Conservation (phyloP, 2,113 vertebrate genomes). For the Calidris pygmaea region DNA sequence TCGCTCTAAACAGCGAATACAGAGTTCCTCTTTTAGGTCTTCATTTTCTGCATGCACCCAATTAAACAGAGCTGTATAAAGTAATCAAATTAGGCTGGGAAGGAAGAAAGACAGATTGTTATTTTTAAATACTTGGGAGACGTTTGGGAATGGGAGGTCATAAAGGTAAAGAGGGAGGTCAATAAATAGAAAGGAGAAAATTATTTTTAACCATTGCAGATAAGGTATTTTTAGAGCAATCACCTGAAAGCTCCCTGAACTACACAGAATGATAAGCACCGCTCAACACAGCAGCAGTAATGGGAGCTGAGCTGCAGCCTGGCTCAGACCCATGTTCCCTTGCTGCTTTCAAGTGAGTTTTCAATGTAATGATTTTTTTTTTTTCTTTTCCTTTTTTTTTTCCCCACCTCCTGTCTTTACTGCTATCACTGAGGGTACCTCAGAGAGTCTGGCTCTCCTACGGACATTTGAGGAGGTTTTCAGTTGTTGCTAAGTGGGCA, state of each 20-base stretch:
- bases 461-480: neutral
- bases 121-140: conserved; percentile 23
- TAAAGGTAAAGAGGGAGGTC: conserved; percentile 28
- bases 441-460: neutral
- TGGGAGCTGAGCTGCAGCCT: neutral
- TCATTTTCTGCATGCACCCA: neutral
- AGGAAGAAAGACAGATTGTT: neutral
- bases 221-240: conserved; percentile 61
- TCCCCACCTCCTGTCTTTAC: neutral
- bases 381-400: neutral
- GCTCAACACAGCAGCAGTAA: neutral
- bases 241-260: conserved; percentile 45
- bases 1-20: neutral
- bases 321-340: neutral
- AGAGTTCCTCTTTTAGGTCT: neutral
- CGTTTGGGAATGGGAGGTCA: neutral
- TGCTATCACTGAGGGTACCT: neutral
- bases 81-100: neutral
- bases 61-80: neutral
- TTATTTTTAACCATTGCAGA: conserved; percentile 56
- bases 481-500: neutral
- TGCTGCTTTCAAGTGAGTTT: neutral
- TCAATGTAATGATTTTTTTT: neutral
- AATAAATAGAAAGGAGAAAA: conserved; percentile 34
- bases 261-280: neutral